Percentiles rank a stretch among this genome's conserved stretches.
phyloP scores from a whole-genome alignment of 2,113 vertebrate genomes.

The Phaethornis superciliosus region DNA sequence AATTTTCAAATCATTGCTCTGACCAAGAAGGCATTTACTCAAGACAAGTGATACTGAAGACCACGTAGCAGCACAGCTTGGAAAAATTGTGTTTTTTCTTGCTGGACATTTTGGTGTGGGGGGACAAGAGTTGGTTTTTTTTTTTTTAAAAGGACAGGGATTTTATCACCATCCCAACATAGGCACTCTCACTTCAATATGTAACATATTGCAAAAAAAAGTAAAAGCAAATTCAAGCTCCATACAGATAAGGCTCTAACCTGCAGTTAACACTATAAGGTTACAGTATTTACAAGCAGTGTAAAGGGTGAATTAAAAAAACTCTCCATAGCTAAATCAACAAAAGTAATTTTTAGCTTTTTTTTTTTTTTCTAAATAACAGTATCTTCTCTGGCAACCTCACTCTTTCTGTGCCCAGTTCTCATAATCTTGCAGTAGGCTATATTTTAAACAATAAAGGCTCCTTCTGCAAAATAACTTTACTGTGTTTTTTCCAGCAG shows the following conservation, averaged over 20 bases:
- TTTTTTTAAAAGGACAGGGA: not conserved
- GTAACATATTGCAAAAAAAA: not conserved
- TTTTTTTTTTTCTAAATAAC: not conserved
- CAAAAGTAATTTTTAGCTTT: not conserved
- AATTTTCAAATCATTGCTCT: not conserved
- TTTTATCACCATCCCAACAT: not conserved
- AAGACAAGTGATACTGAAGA: not conserved
- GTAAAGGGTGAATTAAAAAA: not conserved
- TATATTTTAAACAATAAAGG: not conserved
- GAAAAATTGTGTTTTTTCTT: not conserved
- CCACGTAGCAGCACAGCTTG: not conserved
- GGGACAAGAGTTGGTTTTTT: not conserved
- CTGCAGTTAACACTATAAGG: not conserved
- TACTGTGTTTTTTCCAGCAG: not conserved
- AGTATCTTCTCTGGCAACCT: not conserved
- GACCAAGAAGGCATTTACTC: not conserved
- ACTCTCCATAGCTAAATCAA: not conserved
- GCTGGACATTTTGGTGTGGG: not conserved
- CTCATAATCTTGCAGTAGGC: not conserved
- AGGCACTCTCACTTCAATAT: not conserved
- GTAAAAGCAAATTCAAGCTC: not conserved
- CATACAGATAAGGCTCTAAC: not conserved
- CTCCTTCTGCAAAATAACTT: not conserved
- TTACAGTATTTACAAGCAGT: not conserved
- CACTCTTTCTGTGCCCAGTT: not conserved